phyloP scores from a whole-genome alignment of 1,140 invertebrate genomes.

The Oryctes rhinoceros region DNA sequence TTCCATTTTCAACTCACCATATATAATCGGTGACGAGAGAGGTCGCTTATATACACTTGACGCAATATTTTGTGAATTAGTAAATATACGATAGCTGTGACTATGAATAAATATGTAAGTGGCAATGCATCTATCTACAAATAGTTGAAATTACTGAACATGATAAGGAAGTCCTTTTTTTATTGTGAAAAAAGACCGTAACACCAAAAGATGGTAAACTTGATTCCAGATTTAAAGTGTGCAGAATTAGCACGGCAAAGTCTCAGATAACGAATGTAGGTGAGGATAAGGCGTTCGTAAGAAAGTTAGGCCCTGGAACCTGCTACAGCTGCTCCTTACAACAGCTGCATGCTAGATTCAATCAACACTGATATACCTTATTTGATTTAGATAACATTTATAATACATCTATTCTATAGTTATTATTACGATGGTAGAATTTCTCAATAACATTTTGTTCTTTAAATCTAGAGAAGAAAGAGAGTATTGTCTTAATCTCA shows the following conservation, averaged over 20 bases:
- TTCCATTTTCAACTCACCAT: too few species aligned
- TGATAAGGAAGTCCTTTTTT: too few species aligned
- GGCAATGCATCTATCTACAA: too few species aligned
- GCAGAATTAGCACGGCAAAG: neutral
- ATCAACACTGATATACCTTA: constrained; percentile 43
- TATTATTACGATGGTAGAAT: neutral
- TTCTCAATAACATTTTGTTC: neutral
- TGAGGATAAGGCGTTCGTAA: constrained; percentile 40
- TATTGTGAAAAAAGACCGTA: too few species aligned
- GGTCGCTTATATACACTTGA: too few species aligned
- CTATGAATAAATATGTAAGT: too few species aligned
- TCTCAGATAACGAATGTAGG: constrained; percentile 31
- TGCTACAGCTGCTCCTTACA: constrained; percentile 45
- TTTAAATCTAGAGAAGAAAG: neutral
- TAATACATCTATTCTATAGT: constrained; percentile 25
- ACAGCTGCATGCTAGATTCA: constrained; percentile 43
- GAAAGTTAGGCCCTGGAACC: constrained; percentile 41
- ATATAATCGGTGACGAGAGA: too few species aligned
- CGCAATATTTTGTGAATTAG: too few species aligned
- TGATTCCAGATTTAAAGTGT: neutral
- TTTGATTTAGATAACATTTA: constrained; percentile 45
- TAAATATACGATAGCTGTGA: too few species aligned
- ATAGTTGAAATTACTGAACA: too few species aligned
- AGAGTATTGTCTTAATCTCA: neutral
- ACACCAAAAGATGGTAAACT: too few species aligned